Conservation (phyloP, 2,888 invertebrate species). For the Synergus itoensis region DNA sequence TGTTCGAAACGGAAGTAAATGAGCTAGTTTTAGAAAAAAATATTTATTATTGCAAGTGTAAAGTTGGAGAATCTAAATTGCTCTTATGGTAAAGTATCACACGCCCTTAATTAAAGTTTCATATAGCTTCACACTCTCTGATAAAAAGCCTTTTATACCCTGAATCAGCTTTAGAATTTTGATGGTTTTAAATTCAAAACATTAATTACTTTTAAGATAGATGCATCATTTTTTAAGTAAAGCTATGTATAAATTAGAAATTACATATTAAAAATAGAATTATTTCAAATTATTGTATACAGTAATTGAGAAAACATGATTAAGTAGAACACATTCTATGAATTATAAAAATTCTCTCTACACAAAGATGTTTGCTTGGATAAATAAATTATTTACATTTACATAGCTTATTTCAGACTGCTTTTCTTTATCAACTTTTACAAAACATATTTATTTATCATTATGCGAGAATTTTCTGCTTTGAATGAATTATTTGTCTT, state of each 20-base stretch:
- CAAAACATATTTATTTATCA: neutral
- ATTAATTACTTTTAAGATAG: neutral
- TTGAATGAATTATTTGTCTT: neutral
- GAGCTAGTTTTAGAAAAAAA: too few relatives aligned
- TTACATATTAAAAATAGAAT: too few relatives aligned
- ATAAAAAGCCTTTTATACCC: neutral
- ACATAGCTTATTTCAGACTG: neutral
- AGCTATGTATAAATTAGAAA: too few relatives aligned
- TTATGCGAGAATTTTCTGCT: neutral
- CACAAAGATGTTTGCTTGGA: neutral
- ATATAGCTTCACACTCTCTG: neutral
- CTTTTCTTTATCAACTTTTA: neutral
- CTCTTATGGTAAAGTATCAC: too few relatives aligned
- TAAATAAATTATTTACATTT: neutral
- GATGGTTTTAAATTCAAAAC: neutral
- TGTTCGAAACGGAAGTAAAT: too few relatives aligned
- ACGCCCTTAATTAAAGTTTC: neutral
- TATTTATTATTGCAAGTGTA: too few relatives aligned
- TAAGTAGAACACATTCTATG: neutral
- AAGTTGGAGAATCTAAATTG: too few relatives aligned
- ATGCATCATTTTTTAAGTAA: neutral
- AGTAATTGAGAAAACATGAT: too few relatives aligned
- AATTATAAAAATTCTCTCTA: neutral
- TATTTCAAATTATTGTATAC: too few relatives aligned
- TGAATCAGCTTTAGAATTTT: neutral